Base-by-base conservation (phyloP, 2,113 vertebrate genomes). In the Elephantulus edwardii region DNA sequence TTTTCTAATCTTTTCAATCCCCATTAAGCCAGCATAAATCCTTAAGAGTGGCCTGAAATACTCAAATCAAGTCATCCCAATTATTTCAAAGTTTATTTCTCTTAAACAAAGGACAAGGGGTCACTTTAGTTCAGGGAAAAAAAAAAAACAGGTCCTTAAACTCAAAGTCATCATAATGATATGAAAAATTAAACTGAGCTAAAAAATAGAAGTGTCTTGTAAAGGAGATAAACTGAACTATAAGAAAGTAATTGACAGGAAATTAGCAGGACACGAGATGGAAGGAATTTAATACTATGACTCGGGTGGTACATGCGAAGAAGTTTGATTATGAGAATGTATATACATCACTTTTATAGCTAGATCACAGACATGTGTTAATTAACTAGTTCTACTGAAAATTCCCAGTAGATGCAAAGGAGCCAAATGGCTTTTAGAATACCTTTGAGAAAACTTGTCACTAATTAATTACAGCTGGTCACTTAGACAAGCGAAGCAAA, bases 391-490 rank as follows among this genome's bases (percentile, higher is more conserved):
- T 84, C 83, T 8, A 1, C 26, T 78, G 13, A 80, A 91, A 94
- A 71, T 89, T 71, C 1, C 40, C 52, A 19, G 58, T 44, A 60
- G 46, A 60, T 12, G 46, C 20, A 68, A 52, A 88, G 58, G 38
- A 91, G 6, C 13, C 52, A 84, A 71, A 68, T 38, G 66, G 20
- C 8, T 79, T 58, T 79, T 75, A 78, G 48, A 71, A 83, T 1
- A 89, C 3, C 28, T 71, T 70, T 80, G 11, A 92, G 52, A 64
- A 93, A 93, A 71, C 11, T 52, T 84, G 40, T 77, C 35, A 56
- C 5, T 68, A 52, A 20, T 26, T 76, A 75, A 82, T 76, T 40
- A 35, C 3, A 79, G 19, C 22, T 91, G 38, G 46, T 40, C 11
- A 58, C 38, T 75, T 66, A 79, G 38, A 76, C 12, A 64, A 19